Percentiles rank a stretch among this genome's conserved stretches.
phyloP scores from a whole-genome alignment of 1,140 invertebrate species.

The Drosophila subobscura region DNA sequence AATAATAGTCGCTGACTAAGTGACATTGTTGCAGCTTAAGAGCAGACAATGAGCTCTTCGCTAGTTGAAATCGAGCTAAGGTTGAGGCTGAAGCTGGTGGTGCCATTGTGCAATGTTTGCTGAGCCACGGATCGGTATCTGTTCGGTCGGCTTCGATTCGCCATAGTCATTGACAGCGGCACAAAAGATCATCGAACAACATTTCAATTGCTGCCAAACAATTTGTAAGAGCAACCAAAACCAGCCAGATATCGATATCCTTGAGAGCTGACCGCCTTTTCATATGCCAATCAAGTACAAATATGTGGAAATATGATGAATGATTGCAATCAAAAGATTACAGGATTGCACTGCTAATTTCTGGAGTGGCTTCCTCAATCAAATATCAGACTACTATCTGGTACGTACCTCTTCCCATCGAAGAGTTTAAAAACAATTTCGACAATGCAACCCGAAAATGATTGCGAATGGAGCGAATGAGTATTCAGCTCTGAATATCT shows the following conservation, averaged over 20 bases:
- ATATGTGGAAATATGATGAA: no score
- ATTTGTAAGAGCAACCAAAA: neutral
- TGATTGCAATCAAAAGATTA: no score
- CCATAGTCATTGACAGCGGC: conserved; percentile 5
- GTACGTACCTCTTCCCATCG: neutral
- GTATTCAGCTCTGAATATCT: conserved; percentile 35
- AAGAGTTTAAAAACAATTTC: conserved; percentile 35
- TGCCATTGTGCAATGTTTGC: conserved; percentile 41
- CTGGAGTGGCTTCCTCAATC: neutral
- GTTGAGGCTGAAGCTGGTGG: conserved; percentile 4
- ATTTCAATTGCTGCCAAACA: conserved; percentile 67
- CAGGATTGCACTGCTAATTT: neutral
- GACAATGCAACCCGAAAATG: conserved; percentile 16
- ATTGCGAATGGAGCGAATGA: conserved; percentile 51
- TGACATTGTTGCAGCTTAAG: conserved; percentile 57
- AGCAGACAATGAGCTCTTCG: conserved; percentile 30
- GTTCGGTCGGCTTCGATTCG: conserved; percentile 19
- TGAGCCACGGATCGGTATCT: conserved; percentile 19
- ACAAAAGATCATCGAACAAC: conserved; percentile 47
- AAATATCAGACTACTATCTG: no score
- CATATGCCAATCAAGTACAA: no score
- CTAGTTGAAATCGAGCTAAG: conserved; percentile 33
- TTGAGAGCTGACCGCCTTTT: conserved; percentile 6
- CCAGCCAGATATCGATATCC: neutral
- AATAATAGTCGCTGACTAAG: conserved; percentile 49